Base-by-base conservation (phyloP, 2,113 vertebrate species). In the Nycticorax nycticorax region DNA sequence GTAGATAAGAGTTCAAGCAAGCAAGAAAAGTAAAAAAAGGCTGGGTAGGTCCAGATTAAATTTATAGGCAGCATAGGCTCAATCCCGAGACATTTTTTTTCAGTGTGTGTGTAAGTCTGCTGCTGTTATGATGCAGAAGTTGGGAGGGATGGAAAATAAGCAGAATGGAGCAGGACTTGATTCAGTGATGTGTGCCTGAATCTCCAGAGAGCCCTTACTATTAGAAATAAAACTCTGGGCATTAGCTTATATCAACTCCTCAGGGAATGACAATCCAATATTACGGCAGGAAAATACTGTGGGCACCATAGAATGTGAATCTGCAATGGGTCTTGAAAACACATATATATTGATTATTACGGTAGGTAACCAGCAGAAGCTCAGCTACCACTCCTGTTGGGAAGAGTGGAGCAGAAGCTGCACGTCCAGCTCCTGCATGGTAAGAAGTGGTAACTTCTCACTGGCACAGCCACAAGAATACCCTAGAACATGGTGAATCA, bases 101-200 rank as follows among this genome's bases (percentile, higher is more conserved):
- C 28, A 14, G n/a, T 79, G n/a, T 47, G 24, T 14, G 21, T 0
- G 0, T 50, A 13, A 12, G 10, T n/a, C 57, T 88, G 69, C 14
- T 55, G 33, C 39, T 94, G 62, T 64, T 69, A 53, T 1, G 39
- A 76, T 37, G 21, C 35, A 53, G 35, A 91, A 71, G 66, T 2
- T 52, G 39, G 27, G 24, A 87, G 41, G 30, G 50, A 88, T 33
- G 69, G 71, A 67, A 84, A 92, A 78, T 55, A 24, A 68, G 35
- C 39, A 89, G 87, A 85, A 89, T 8, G 37, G 57, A 89, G 47
- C 35, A 95, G 92, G 85, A 83, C 16, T 60, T 68, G 64, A 89
- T 75, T 52, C 43, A 79, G 48, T 56, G 74, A 62, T 3, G 16
- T n/a, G 26, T 28, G 69, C 28, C 57, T 85, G 24, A 72, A 82